phyloP scores from a whole-genome alignment of 2,888 invertebrate species.

The Strigamia transsilvanica region DNA sequence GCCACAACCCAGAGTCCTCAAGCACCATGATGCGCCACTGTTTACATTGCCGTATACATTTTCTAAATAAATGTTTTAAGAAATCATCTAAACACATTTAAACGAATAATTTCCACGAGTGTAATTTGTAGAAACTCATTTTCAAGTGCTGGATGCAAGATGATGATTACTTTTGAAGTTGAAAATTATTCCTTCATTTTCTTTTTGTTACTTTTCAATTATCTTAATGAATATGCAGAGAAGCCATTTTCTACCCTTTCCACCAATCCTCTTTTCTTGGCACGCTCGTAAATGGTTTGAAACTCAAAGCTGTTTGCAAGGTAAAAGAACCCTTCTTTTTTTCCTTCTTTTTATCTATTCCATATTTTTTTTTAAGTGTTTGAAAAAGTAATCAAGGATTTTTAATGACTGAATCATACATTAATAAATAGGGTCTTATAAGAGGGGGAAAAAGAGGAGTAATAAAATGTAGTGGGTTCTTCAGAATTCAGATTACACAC shows the following conservation, averaged over 20 bases:
- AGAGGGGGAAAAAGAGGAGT: background rate
- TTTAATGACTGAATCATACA: slow-evolving; percentile 18
- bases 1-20: too few species aligned
- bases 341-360: background rate
- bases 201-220: slow-evolving; percentile 43
- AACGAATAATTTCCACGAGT: background rate
- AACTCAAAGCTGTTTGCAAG: slow-evolving; percentile 28
- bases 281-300: slow-evolving; percentile 2
- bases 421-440: slow-evolving; percentile 11
- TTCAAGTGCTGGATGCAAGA: background rate
- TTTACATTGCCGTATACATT: background rate
- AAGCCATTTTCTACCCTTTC: slow-evolving; percentile 10
- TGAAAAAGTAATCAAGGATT: slow-evolving; percentile 15
- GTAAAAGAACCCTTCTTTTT: background rate
- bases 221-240: slow-evolving; percentile 40
- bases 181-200: slow-evolving; percentile 37
- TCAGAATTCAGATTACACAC: slow-evolving; percentile 13
- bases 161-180: slow-evolving; percentile 34
- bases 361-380: background rate
- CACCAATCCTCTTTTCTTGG: slow-evolving; percentile 18
- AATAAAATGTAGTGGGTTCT: slow-evolving; percentile 2
- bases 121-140: slow-evolving; percentile 27
- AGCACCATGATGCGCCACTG: too few species aligned
- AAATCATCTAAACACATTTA: background rate
- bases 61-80: background rate